These are phyloP conservation scores for Drosophila parvula DNA, from an alignment of 1,140 invertebrate genomes.

Conservation along the genomic window DNA sequence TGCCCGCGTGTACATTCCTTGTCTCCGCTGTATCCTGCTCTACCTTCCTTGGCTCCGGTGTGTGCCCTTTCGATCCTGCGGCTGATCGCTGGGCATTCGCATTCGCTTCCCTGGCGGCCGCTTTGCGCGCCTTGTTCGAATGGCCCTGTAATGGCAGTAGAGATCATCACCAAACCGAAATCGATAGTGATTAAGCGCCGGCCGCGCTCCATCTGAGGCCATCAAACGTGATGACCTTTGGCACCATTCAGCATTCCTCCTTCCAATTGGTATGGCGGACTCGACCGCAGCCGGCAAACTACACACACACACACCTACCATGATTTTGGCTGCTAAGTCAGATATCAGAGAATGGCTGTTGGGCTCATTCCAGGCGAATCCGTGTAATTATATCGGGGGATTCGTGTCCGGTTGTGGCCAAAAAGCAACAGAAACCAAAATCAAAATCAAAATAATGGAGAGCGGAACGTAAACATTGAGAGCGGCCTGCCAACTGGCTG, in stretches of 20 bases:
- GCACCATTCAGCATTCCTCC: constrained; percentile 2
- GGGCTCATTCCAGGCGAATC: constrained; percentile 2
- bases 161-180: background rate
- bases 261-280: background rate
- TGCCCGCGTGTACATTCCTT: background rate
- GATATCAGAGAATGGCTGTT: background rate
- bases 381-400: background rate
- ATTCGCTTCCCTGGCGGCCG: constrained; percentile 10
- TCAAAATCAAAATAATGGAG: constrained; percentile 21
- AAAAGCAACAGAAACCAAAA: constrained; percentile 21
- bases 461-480: constrained; percentile 40
- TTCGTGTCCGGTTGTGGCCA: background rate
- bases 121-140: constrained; percentile 26
- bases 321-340: constrained; percentile 9
- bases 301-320: constrained; percentile 18
- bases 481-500: constrained; percentile 37
- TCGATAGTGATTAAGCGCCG: constrained; percentile 22
- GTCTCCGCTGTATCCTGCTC: background rate
- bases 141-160: constrained; percentile 14
- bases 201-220: constrained; percentile 2
- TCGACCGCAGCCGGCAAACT: background rate
- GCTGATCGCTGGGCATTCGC: background rate
- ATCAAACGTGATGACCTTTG: constrained; percentile 38
- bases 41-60: background rate
- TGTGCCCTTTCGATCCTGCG: background rate